Evolutionary conservation across 2,888 invertebrate species (phyloP).

Genomic region (Cerastoderma edule): DNA sequence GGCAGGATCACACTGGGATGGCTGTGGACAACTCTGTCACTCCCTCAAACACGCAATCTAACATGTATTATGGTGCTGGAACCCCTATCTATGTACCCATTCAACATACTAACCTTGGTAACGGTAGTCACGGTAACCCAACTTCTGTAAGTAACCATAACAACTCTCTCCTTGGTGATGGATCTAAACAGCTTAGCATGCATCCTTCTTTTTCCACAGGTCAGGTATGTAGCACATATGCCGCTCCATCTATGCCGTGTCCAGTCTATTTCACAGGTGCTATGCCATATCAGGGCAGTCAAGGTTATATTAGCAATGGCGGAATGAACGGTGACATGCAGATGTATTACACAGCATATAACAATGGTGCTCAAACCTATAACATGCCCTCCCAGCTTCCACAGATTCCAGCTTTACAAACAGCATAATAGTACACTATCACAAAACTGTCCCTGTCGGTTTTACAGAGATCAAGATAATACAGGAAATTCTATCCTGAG

Average conservation of each 20-base stretch:
- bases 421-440: conserved; percentile 45
- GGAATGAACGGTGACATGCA: conserved; percentile 28
- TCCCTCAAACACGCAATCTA: background rate
- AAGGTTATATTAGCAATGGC: conserved; percentile 28
- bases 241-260: conserved; percentile 30
- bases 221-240: conserved; percentile 41
- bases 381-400: conserved; percentile 45
- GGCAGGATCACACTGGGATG: conserved; percentile 10
- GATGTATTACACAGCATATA: conserved; percentile 26
- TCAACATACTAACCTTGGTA: conserved; percentile 36
- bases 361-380: conserved; percentile 32
- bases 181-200: conserved; percentile 61
- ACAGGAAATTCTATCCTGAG: too few species aligned
- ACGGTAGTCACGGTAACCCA: conserved; percentile 29
- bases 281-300: conserved; percentile 31
- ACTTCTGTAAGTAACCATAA: conserved; percentile 31
- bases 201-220: conserved; percentile 61
- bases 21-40: background rate
- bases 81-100: conserved; percentile 16
- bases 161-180: conserved; percentile 58
- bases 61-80: conserved; percentile 7
- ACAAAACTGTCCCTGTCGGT: too few species aligned
- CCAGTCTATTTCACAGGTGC: conserved; percentile 48
- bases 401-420: conserved; percentile 45
- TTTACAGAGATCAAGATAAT: too few species aligned